Evolutionary conservation across 2,888 invertebrate species (phyloP), one percentile per base, ranked within the genome.

Genomic region (Phengaris arion): DNA sequence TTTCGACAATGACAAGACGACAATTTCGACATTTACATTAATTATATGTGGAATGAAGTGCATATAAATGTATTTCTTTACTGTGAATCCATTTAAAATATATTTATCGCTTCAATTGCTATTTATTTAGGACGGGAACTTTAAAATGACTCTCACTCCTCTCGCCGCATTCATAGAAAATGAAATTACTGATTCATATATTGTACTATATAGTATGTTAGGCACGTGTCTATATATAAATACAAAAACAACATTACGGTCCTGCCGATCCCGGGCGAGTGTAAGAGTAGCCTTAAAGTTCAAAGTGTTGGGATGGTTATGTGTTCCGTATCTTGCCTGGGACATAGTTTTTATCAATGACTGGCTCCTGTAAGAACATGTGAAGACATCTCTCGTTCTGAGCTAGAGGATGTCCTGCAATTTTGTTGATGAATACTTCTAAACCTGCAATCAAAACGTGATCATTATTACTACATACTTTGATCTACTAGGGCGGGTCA

Each of bases 371-470:
- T 80, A 99, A 95, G 94, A 99, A 99, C 98, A 99, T 99, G 92
- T 99, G 99, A 85, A 99, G 96, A 94, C 99, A 99, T 86, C 98
- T 95, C 94, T 99, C 99, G 90, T 99, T 99, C 94, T 99, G 99
- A 77, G 99, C 99, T 87, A 99, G 94, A 4, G 99, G 99, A 93
- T 99, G 99, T 76, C 99, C 99, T 74, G 99, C 99, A 87, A 99
- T 98, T 95, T 99, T 99, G 94, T 99, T 99, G 83, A 99, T 97
- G 94, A 99, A 99, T 86, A 97, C 96, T 95, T 99, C 99, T 84
- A 99, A 94, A 79, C 97, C 94, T 94, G 86, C 2, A 87, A 80
- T 15, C 12, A 45, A 35, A 72, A 35, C 6, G 10, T 45, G 5
- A 35, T 12, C 12, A 35, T 64, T 13, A 35, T 10, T 10, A 22